Evolutionary conservation across 2,797 vertebrate species (phyloP), one percentile per base, ranked within the genome.

Genomic region (Lycodopsis pacificus): DNA sequence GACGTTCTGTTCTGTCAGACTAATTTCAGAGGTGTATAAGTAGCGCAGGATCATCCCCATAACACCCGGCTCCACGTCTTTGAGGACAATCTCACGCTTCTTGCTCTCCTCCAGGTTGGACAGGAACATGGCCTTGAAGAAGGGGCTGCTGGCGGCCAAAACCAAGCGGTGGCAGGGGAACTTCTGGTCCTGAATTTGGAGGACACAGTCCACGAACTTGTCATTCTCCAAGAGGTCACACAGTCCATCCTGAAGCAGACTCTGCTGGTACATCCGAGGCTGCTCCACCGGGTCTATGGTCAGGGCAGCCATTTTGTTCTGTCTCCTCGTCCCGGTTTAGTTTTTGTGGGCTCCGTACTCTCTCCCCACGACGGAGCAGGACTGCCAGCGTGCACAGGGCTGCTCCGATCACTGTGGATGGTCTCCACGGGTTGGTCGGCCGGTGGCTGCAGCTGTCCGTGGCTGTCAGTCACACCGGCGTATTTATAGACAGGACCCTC

Each of bases 111-210:
- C 96, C 88, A 95, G 89, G 32, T 97, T 95, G 0, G 97, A 98
- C 76, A 99, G 95, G 88, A 99, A 97, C 96, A 97, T 97, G 0
- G 96, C 96, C 70, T 98, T 96, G 90, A 99, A 99, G 87, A 97
- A 98, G 0, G 98, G 97, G 85, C 98, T 99, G 90, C 98, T 99
- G 73, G 98, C 98, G 0, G 98, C 98, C 85, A 99, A 90, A 70
- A 99, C 98, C 93, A 99, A 85, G 59, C 97, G 94, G 70, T 99
- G 98, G 84, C 98, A 99, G 0, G 97, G 98, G 67, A 99, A 98
- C 87, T 97, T 96, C 67, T 95, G 95, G 71, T 96, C 97, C 32
- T 97, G 95, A 63, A 97, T 95, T 86, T 97, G 98, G 49, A 99
- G 95, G 57, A 98, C 90, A 0, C 98, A 99, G 90, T 99, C 98